A percentile compares a stretch with the other conserved stretches of the same genome.
Conservation (phyloP, 1,140 invertebrate genomes). For the Drosophila virilis region DNA sequence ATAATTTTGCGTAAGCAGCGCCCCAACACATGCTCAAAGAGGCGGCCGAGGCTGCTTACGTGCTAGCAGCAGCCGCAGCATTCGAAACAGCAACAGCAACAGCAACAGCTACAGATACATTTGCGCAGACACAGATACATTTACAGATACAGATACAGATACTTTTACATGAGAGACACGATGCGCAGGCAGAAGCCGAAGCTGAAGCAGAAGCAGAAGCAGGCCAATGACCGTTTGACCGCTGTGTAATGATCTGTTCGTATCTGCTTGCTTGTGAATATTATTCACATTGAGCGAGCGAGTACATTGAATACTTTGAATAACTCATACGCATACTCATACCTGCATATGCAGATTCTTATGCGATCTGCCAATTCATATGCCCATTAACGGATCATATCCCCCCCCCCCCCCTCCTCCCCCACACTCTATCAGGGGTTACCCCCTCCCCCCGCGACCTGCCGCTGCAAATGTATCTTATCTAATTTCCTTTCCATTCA, state of each 20-base stretch:
- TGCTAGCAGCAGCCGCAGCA: conserved; percentile 46
- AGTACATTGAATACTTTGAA: conserved; percentile 26
- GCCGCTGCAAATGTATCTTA: conserved; percentile 36
- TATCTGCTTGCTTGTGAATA: conserved; percentile 20
- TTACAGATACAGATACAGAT: conserved; percentile 20
- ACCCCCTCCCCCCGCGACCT: no score
- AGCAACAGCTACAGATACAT: conserved; percentile 6
- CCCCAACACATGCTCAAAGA: conserved; percentile 69
- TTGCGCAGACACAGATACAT: conserved; percentile 18
- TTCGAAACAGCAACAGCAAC: conserved; percentile 18
- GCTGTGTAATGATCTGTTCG: conserved; percentile 72
- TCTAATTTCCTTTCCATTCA: conserved; percentile 75
- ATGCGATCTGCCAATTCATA: conserved; percentile 38
- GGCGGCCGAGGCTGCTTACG: conserved; percentile 74
- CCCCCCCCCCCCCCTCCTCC: neutral
- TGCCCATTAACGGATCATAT: conserved; percentile 59
- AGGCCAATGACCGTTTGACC: conserved; percentile 83
- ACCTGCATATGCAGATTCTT: conserved; percentile 59
- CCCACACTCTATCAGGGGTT: no score
- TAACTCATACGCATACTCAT: conserved; percentile 4
- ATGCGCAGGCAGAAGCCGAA: conserved; percentile 27
- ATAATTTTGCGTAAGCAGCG: conserved; percentile 79
- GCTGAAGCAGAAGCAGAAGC: conserved; percentile 68
- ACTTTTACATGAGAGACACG: conserved; percentile 21
- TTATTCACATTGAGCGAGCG: conserved; percentile 11